Evolutionary conservation across 30 jellyfish, hydroid and myxozoan genomes (phyloP).

Genomic region (Morbakka virulenta): DNA sequence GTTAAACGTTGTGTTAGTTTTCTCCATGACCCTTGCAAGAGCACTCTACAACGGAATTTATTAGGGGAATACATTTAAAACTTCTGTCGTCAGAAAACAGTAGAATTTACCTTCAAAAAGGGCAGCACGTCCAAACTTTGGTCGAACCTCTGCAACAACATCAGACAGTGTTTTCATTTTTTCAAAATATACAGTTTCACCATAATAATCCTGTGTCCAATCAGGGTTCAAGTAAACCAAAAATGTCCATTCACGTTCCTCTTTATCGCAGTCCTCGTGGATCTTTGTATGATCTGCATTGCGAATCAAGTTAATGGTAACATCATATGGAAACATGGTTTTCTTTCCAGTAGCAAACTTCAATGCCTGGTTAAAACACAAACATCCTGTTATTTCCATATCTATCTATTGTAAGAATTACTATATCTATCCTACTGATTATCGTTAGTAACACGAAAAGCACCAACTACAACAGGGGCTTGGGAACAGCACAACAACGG

Average conservation of each 20-base stretch:
- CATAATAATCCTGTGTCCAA: conserved; percentile 84
- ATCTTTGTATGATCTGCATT: conserved; percentile 85
- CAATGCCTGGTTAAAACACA: too few relatives aligned
- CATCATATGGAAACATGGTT: conserved; percentile 87
- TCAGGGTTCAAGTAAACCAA: conserved; percentile 76
- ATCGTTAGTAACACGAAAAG: too few relatives aligned
- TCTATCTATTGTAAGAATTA: too few relatives aligned
- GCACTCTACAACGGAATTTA: too few relatives aligned
- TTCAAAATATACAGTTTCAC: conserved; percentile 87
- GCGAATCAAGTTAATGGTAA: conserved; percentile 77
- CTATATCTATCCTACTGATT: too few relatives aligned
- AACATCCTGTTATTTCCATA: too few relatives aligned
- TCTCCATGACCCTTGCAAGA: too few relatives aligned
- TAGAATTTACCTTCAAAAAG: conserved; percentile 76
- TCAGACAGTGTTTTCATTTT: conserved; percentile 80
- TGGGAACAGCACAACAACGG: too few relatives aligned
- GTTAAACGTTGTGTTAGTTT: too few relatives aligned
- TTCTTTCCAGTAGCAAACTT: conserved; percentile 77
- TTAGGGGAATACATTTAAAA: too few relatives aligned
- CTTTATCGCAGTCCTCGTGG: conserved; percentile 62
- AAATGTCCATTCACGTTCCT: conserved; percentile 82
- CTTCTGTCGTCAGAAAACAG: too few relatives aligned
- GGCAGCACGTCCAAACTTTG: conserved; percentile 81
- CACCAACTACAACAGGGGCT: too few relatives aligned
- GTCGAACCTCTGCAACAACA: conserved; percentile 86